These are phyloP conservation scores for Muscicapa adusta DNA, from an alignment of 2,113 vertebrate genomes.

Conservation along the genomic window DNA sequence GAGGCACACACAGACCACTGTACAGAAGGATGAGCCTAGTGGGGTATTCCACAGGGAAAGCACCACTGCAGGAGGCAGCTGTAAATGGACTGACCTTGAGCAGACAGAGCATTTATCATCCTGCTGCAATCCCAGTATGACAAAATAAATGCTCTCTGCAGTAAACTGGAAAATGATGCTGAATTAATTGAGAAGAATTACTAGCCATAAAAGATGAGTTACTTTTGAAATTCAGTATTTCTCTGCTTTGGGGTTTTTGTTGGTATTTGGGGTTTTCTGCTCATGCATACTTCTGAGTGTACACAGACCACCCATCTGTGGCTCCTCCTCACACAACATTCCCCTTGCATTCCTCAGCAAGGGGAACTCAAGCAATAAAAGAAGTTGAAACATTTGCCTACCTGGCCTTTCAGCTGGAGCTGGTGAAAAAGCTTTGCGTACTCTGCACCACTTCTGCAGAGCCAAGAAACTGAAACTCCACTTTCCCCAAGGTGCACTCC, in stretches of 20 bases:
- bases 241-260: background rate
- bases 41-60: background rate
- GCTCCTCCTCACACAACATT: background rate
- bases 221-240: background rate
- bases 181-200: background rate
- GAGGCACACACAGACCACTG: background rate
- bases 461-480: background rate
- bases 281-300: background rate
- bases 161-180: background rate
- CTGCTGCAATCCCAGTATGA: background rate
- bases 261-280: background rate
- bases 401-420: background rate
- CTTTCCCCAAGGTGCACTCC: fast-evolving
- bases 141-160: background rate
- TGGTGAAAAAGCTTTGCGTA: background rate
- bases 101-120: background rate
- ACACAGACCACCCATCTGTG: background rate
- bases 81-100: background rate
- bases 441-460: background rate
- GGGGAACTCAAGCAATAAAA: background rate
- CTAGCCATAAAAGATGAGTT: background rate
- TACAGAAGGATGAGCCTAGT: background rate
- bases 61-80: background rate
- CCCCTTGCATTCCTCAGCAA: background rate
- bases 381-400: background rate